Evolutionary conservation across 2,797 vertebrate genomes (phyloP), one percentile per base, ranked within the genome.

Genomic region (Otolemur crassicaudatus): DNA sequence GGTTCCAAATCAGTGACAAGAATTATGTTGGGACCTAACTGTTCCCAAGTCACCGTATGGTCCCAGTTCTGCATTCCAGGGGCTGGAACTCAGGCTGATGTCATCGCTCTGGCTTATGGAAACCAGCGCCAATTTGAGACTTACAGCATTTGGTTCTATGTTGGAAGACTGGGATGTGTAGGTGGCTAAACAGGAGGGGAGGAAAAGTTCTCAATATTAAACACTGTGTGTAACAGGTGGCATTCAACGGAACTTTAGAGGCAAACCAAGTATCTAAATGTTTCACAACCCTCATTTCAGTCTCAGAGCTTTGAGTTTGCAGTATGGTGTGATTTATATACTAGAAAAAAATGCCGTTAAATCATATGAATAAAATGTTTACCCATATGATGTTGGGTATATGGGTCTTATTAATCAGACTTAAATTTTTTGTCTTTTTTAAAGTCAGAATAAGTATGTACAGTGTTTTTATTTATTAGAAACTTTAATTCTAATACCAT

Each of bases 111-210:
- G 76, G n/a, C 37, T 94, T 85, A 96, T 93, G 77, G 95, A 90
- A 94, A 82, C 43, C 58, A 90, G 69, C 43, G 79, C 90, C 90
- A 83, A 76, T 82, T 93, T 97, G 96, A 97, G 97, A 88, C 63
- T 85, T 60, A 34, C 22, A 3, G 22, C 34, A 75, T 88, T 97
- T 93, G 82, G 58, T 83, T 91, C 69, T 60, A 0, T 53, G n/a
- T 40, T 70, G 86, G 81, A 84, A n/a, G 25, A 90, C 58, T 84
- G 46, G 53, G 23, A 16, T 89, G n/a, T 56, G 12, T 85, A 82
- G 76, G 61, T 75, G 77, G 72, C 19, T 37, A 90, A 60, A 61
- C 12, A 53, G 58, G 67, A 43, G 67, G 23, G 20, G 23, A 37
- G 25, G 27, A 23, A 91, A 79, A 34, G 46, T 69, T 89, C 60